Conservation (phyloP, 2,113 vertebrate genomes). For the Dipodomys ordii region DNA sequence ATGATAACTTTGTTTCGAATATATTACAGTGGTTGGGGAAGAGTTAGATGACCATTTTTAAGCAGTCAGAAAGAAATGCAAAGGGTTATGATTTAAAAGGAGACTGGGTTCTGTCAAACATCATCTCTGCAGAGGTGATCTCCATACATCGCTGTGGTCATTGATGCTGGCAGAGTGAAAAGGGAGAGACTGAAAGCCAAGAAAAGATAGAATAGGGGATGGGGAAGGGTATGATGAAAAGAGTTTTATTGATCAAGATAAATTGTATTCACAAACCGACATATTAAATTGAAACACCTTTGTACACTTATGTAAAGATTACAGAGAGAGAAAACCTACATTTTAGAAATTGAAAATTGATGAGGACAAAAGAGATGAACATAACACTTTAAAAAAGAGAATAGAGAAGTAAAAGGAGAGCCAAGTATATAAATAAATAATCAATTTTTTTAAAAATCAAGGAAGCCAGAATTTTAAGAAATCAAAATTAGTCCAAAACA, state of each 20-base stretch:
- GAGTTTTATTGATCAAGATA: too few species aligned
- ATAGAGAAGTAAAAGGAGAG: background rate
- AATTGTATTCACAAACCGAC: too few species aligned
- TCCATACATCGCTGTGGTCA: background rate
- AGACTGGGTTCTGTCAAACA: background rate
- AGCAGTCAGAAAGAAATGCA: background rate
- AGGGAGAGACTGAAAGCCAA: background rate
- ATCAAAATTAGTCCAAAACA: background rate
- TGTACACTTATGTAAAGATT: too few species aligned
- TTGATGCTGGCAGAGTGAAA: background rate
- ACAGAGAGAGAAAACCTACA: background rate
- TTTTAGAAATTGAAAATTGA: background rate
- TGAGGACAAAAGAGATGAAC: background rate
- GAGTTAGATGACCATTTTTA: background rate
- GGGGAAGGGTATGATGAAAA: too few species aligned
- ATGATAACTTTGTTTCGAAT: background rate
- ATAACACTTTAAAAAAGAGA: background rate
- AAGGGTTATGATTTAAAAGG: background rate
- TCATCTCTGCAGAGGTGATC: background rate
- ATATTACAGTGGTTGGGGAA: background rate
- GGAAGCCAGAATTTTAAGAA: slow-evolving; percentile 13
- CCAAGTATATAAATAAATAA: background rate
- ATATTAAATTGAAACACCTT: too few species aligned
- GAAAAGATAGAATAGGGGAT: background rate
- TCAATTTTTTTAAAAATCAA: background rate